Base-by-base conservation (phyloP, 92 coral and sea anemone species). In the Isaurus tuberculatus region DNA sequence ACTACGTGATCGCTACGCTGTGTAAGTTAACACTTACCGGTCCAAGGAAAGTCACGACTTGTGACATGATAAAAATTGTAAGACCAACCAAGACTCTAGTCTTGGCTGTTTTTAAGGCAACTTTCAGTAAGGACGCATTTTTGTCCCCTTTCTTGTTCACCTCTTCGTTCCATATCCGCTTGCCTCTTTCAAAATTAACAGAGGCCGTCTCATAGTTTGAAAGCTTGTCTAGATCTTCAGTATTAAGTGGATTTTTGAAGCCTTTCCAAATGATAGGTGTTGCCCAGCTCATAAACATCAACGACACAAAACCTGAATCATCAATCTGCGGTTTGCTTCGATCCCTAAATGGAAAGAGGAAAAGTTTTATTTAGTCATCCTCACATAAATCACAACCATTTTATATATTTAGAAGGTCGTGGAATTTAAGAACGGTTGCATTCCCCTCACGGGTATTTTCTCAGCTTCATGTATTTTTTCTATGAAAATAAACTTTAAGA, bases 221-320 rank as follows among this genome's bases (percentile, higher is more conserved):
- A 4, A 95, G 89, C 60, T 89, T 87, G 66, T 91, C 98, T 26
- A 95, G 94, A 73, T 95, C 98, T 11, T 83, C 85, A 53, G 88
- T n/a, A 67, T 87, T 88, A 27, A 95, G 79, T n/a, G 97, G 85
- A 72, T 90, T 93, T 84, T 88, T 93, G 69, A 95, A 95, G 28
- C 98, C 97, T 75, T 91, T 92, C 65, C 79, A 72, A 58, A 95
- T 88, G 14, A 90, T 83, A 17, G 94, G 92, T 8, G 95, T 87
- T 48, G 95, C 95, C 97, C 97, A 95, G 79, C 87, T 85, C 84
- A 95, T 58, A 72, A 92, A 85, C 97, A 93, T 91, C 68, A 95
- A 69, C 20, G 97, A 89, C 20, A 95, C 19, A 65, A 92, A 95
- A 1, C 98, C 98, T n/a, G 97, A 93, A 85, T 95, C 98, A 55